Base-by-base conservation (phyloP, 2,888 invertebrate genomes). In the Melitaea athalia region DNA sequence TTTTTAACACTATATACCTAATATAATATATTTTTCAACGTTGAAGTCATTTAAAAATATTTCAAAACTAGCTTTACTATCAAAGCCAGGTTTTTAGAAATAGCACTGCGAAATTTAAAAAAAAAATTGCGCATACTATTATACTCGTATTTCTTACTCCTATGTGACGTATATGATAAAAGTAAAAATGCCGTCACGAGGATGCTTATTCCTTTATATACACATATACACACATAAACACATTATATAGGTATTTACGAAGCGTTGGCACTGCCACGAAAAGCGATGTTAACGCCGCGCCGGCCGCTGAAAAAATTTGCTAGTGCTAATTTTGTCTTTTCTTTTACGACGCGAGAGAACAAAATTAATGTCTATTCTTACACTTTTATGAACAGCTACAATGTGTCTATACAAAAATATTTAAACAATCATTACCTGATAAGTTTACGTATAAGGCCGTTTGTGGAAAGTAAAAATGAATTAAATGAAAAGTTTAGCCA, bases 261-360 rank as follows among this genome's bases (percentile, higher is more conserved):
- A 64, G 52, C 45, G 15, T 71, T 78, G 78, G 77, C 78, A 76
- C 72, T 69, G 73, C 74, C 70, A 76, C 71, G 70, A 71, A 71
- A 70, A 71, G 69, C 64, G 69, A 72, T 68, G 70, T 71, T 74
- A 73, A 72, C 72, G 69, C 60, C 67, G n/a, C n/a, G n/a, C n/a
- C n/a, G n/a, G n/a, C n/a, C n/a, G 33, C 61, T 47, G 62, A 47
- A 63, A 71, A 73, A 77, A 75, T 77, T 75, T 60, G 72, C 72
- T 61, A 70, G 63, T 52, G 68, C 71, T 74, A 76, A 74, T 74
- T 74, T 74, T 60, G 72, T 71, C 67, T 69, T 71, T 49, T 43
- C 38, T 49, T 14, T 61, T 38, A 47, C 45, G 60, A 17, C 38
- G 11, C 45, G 45, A 14, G 42, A 33, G 6, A 43, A 31, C 24